Percentiles rank a stretch among this genome's conserved stretches.
These are phyloP conservation scores for Spongilla lacustris DNA, from an alignment of 37 sponge, comb jelly and placozoan species.

Conservation along the genomic window DNA sequence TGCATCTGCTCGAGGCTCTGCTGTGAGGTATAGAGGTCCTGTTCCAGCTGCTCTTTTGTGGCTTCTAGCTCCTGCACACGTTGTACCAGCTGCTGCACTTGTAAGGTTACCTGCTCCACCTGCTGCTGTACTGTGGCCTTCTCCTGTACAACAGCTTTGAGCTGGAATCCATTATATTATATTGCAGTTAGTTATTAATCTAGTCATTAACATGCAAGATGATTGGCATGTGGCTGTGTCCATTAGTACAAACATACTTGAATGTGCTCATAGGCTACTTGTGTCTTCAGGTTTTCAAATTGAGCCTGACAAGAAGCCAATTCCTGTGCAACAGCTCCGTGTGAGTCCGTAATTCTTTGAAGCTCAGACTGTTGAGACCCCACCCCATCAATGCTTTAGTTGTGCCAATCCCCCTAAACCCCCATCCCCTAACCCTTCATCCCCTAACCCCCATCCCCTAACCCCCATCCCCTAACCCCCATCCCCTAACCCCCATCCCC, in stretches of 20 bases:
- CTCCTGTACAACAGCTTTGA: conserved; percentile 24
- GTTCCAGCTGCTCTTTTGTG: conserved; percentile 73
- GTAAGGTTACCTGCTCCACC: background rate
- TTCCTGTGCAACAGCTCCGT: conserved; percentile 4
- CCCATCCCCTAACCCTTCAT: too few species aligned
- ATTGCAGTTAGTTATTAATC: too few species aligned
- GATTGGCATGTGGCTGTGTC: background rate
- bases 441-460: too few species aligned
- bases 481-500: too few species aligned
- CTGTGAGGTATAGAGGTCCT: conserved; percentile 50
- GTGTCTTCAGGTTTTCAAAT: conserved; percentile 26
- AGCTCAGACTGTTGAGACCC: background rate
- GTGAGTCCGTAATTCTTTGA: conserved; percentile 8
- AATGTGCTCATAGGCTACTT: conserved; percentile 4
- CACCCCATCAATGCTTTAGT: too few species aligned
- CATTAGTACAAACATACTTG: background rate
- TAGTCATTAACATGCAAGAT: too few species aligned
- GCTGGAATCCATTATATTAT: background rate
- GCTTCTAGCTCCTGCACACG: conserved; percentile 62
- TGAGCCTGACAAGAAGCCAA: conserved; percentile 12
- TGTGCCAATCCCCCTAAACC: too few species aligned
- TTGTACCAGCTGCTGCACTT: conserved; percentile 22
- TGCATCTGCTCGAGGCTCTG: conserved; percentile 57
- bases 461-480: too few species aligned
- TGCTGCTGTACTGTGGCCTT: conserved; percentile 3